Base-by-base conservation (phyloP, 1,140 invertebrate genomes). In the Zophobas morio region DNA sequence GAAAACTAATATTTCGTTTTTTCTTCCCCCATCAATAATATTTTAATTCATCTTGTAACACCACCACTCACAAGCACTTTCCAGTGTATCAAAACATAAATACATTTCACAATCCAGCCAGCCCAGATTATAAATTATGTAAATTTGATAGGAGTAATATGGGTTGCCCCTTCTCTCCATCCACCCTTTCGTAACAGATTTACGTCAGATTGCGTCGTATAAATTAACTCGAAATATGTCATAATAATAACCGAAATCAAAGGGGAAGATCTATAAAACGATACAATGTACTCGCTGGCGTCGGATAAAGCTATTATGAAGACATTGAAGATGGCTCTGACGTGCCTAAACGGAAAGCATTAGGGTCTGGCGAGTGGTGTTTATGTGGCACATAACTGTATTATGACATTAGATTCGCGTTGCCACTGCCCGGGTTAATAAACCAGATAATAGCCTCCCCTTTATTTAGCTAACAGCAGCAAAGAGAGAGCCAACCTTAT, bases 371-470 rank as follows among this genome's bases (percentile, higher is more conserved):
- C 70, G 70, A 72, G 49, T 20, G 20, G 20, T 79, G 75, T 79
- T 79, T 79, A 79, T 79, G 71, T 79, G 78, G 70, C 80, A 77
- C 75, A 81, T 81, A 81, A 81, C 80, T 81, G 73, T 79, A 81
- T 81, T 81, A 81, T 81, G 75, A 81, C 80, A 81, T 81, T 78
- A 81, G 77, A 81, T 81, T 79, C 80, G 75, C 80, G 78, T 73
- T 77, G 70, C 70, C 79, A 81, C 70, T 79, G 79, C 77, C 75
- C 78, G 75, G 73, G 80, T 81, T 81, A 81, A 81, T 81, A 81
- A 81, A 81, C 74, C 78, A 77, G 80, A 79, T 81, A 81, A 81
- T 81, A 81, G 78, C 80, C 74, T 70, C 72, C 74, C 75, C 72
- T 75, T 73, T 74, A 37, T 54, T 74, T 73, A 57, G n/a, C 37